A percentile compares a stretch with the other conserved stretches of the same genome.
Conservation (phyloP, 1,140 invertebrate species). For the Anagrus nilaparvatae region DNA sequence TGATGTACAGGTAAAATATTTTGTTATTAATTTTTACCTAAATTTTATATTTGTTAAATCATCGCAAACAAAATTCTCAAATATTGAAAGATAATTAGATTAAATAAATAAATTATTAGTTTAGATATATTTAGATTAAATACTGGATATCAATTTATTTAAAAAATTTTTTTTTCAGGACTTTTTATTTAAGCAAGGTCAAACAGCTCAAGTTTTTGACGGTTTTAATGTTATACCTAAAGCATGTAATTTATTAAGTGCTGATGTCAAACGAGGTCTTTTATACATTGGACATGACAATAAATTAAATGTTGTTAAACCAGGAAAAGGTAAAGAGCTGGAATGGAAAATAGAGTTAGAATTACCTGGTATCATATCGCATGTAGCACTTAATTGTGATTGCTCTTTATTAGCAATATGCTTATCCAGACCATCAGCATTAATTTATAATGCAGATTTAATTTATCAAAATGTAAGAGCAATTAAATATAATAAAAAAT, state of each 20-base stretch:
- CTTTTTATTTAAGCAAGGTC: constrained; percentile 33
- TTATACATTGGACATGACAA: constrained; percentile 33
- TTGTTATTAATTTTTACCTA: no score
- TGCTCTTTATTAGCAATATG: constrained; percentile 31
- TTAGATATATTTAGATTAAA: no score
- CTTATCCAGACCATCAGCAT: constrained; percentile 21
- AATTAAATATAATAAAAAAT: constrained; percentile 4
- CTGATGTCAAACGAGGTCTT: constrained; percentile 32
- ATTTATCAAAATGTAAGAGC: constrained; percentile 26
- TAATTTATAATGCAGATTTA: constrained; percentile 30
- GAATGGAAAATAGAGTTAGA: constrained; percentile 32
- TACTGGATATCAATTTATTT: not conserved
- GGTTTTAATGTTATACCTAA: constrained; percentile 20
- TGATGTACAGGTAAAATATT: no score
- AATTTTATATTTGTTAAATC: not conserved
- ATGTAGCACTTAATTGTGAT: constrained; percentile 35
- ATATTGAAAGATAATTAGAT: not conserved
- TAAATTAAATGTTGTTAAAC: constrained; percentile 30
- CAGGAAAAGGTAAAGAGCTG: constrained; percentile 18
- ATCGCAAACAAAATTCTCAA: not conserved
- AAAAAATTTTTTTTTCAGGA: constrained; percentile 26
- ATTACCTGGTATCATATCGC: constrained; percentile 22
- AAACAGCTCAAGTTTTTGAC: constrained; percentile 26
- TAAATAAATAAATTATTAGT: no score
- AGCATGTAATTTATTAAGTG: constrained; percentile 27